These are phyloP conservation scores for Melanaphis sacchari DNA, from an alignment of 1,140 invertebrate species.

Conservation along the genomic window DNA sequence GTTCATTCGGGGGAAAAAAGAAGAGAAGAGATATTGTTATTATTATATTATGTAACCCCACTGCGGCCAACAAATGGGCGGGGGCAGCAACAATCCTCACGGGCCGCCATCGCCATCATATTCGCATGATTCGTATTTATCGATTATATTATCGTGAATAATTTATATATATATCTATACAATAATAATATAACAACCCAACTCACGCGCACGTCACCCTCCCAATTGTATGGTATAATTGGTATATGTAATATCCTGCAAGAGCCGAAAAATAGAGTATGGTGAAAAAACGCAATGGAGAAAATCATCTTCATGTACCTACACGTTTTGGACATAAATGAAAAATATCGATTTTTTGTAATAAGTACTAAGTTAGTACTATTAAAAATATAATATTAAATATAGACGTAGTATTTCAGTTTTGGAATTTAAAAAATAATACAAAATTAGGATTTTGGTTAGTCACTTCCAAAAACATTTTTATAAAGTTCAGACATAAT, in stretches of 20 bases:
- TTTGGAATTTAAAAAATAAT: too few relatives aligned
- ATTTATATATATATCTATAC: not conserved
- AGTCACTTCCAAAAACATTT: too few relatives aligned
- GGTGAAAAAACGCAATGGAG: not conserved
- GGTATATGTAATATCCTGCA: not conserved
- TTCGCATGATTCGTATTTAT: constrained; percentile 21
- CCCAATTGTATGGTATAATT: not conserved
- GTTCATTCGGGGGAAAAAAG: constrained; percentile 26
- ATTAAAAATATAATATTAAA: too few relatives aligned
- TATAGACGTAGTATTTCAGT: too few relatives aligned
- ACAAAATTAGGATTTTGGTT: too few relatives aligned
- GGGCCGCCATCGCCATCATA: constrained; percentile 18
- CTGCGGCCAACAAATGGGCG: constrained; percentile 24
- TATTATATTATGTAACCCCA: not conserved
- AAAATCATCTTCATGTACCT: not conserved
- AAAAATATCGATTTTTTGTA: not conserved
- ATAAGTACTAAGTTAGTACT: too few relatives aligned
- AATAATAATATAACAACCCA: not conserved
- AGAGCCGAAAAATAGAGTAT: not conserved
- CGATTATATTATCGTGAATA: constrained; percentile 4
- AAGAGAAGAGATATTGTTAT: constrained; percentile 17
- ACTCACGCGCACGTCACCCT: not conserved
- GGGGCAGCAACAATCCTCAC: not conserved
- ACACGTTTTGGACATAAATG: not conserved
- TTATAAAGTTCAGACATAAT: too few relatives aligned